Conservation (phyloP, 2,888 invertebrate genomes). For the Platycheirus rosarum region DNA sequence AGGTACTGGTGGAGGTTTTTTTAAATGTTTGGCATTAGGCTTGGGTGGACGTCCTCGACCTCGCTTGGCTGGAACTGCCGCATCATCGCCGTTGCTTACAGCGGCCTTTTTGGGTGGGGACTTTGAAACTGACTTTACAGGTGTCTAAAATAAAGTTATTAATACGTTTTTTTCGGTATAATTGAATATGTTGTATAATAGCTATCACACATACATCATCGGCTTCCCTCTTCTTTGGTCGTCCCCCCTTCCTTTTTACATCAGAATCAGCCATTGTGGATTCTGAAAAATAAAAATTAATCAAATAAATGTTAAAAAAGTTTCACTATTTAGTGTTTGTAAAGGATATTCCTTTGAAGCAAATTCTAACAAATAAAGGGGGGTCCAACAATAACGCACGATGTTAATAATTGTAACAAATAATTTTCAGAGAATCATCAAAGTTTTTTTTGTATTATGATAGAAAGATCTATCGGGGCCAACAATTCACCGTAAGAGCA, state of each 20-base stretch:
- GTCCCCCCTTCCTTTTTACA: constrained; percentile 49
- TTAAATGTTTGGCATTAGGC: neutral
- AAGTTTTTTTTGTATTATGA: too few species aligned
- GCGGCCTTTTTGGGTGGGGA: constrained; percentile 30
- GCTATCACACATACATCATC: constrained; percentile 32
- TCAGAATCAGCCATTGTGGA: constrained; percentile 57
- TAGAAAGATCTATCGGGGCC: too few species aligned
- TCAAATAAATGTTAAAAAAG: too few species aligned
- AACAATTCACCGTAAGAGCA: too few species aligned
- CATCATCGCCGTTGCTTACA: constrained; percentile 59
- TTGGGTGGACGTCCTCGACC: constrained; percentile 67
- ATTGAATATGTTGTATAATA: neutral
- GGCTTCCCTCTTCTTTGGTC: constrained; percentile 64
- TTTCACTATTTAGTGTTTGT: too few species aligned
- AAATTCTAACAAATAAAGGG: too few species aligned
- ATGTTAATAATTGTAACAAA: too few species aligned
- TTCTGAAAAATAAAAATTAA: neutral
- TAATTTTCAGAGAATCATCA: too few species aligned
- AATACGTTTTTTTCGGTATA: neutral
- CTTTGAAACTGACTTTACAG: constrained; percentile 6
- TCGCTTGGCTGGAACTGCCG: constrained; percentile 48
- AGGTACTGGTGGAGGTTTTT: constrained; percentile 35
- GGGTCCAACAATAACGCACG: too few species aligned
- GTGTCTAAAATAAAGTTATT: neutral
- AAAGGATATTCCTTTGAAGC: too few species aligned